Percentiles rank a stretch among this genome's conserved stretches.
These are phyloP conservation scores for Calosoma granatense DNA, from an alignment of 1,140 invertebrate species.

Conservation along the genomic window DNA sequence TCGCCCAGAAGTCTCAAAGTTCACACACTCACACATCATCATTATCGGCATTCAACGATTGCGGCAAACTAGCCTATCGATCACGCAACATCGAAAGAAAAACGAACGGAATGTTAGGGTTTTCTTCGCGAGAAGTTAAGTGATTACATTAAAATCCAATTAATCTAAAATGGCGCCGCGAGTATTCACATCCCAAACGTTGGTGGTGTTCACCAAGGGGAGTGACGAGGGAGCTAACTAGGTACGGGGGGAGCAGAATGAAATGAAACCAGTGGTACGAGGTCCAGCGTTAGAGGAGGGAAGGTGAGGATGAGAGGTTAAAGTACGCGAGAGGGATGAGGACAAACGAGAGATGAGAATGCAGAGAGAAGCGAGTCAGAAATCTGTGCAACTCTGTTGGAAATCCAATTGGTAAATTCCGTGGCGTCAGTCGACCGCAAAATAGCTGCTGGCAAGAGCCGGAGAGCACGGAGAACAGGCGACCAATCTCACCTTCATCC, in stretches of 20 bases:
- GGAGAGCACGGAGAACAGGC: neutral
- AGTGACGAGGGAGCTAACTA: neutral
- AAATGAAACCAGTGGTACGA: neutral
- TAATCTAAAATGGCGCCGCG: conserved; percentile 8
- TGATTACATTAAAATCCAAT: conserved; percentile 9
- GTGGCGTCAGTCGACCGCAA: conserved; percentile 7
- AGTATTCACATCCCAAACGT: neutral
- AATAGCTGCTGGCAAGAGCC: conserved; percentile 6
- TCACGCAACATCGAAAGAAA: neutral
- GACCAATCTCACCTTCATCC: conserved; percentile 3
- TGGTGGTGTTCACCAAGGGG: too few species aligned
- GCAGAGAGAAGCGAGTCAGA: neutral
- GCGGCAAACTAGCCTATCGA: neutral
- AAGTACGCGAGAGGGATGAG: neutral
- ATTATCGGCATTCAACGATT: too few species aligned
- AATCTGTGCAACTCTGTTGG: conserved; percentile 3
- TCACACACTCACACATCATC: too few species aligned
- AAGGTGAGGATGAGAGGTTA: neutral
- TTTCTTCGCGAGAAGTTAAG: neutral
- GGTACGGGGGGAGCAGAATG: neutral
- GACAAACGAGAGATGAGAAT: neutral
- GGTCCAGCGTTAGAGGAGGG: too few species aligned
- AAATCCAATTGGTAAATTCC: conserved; percentile 11
- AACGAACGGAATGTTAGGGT: neutral
- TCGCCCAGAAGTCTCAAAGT: too few species aligned